Evolutionary conservation across 92 coral and sea anemone species (phyloP).

Genomic region (Porites evermanni): DNA sequence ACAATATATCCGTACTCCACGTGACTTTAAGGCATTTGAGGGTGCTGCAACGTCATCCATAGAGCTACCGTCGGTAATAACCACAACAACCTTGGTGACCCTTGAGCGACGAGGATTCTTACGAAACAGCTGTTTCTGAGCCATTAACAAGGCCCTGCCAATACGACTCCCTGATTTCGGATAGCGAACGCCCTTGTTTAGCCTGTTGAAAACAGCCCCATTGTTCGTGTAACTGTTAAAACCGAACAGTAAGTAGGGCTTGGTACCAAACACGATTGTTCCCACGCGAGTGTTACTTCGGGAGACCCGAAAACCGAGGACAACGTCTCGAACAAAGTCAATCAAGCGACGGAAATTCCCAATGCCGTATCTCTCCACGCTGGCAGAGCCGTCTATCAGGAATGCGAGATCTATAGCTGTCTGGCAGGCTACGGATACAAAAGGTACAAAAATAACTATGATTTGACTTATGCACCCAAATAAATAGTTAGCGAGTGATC

Average conservation of each 20-base stretch:
- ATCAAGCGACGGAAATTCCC: conserved; percentile 87
- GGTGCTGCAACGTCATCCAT: conserved; percentile 82
- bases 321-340: conserved; percentile 76
- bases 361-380: conserved; percentile 84
- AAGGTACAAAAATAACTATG: neutral
- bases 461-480: neutral
- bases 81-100: conserved; percentile 78
- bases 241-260: conserved; percentile 57
- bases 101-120: conserved; percentile 58
- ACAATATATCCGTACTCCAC: conserved; percentile 67
- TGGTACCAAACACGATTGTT: conserved; percentile 73
- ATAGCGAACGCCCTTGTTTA: conserved; percentile 59
- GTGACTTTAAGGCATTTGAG: conserved; percentile 63
- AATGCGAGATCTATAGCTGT: conserved; percentile 85
- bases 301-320: conserved; percentile 81
- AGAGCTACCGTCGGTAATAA: conserved; percentile 89
- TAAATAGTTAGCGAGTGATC: neutral
- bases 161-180: conserved; percentile 81
- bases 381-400: conserved; percentile 87
- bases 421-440: conserved; percentile 61
- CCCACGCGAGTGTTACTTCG: conserved; percentile 69
- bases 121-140: conserved; percentile 43
- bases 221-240: conserved; percentile 68
- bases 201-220: conserved; percentile 64
- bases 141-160: conserved; percentile 77